Percentiles rank a stretch among this genome's conserved stretches.
phyloP scores from a whole-genome alignment of 2,888 invertebrate species.

The Eudasyphora cyanicolor region DNA sequence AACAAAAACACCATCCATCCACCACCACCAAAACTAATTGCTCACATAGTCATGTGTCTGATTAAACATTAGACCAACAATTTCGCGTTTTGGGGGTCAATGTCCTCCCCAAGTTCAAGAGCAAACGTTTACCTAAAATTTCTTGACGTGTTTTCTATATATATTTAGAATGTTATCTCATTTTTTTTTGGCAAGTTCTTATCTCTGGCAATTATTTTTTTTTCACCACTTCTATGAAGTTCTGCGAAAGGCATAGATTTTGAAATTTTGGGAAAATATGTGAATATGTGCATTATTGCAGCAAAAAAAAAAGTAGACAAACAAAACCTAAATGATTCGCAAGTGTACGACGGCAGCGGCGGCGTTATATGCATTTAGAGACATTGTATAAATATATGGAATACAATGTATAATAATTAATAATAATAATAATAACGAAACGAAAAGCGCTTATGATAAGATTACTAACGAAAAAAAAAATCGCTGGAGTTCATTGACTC shows the following conservation, averaged over 20 bases:
- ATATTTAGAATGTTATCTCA: slow-evolving; percentile 30
- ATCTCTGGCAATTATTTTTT: not conserved
- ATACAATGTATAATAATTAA: slow-evolving; percentile 43
- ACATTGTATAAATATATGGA: not conserved
- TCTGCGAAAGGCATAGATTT: not conserved
- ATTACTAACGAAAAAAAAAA: slow-evolving; percentile 48
- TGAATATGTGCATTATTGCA: not conserved
- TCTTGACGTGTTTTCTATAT: not conserved
- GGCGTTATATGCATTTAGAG: not conserved
- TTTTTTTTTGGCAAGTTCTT: not conserved
- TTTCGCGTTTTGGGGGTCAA: not conserved
- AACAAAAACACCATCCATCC: too few relatives aligned
- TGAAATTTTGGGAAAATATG: not conserved
- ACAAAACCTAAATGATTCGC: not conserved
- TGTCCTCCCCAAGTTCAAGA: not conserved
- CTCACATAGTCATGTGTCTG: not conserved
- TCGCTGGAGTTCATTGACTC: slow-evolving; percentile 49
- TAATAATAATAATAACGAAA: slow-evolving; percentile 43
- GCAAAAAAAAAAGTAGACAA: not conserved
- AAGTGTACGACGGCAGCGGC: not conserved
- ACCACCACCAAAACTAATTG: not conserved
- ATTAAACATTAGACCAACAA: not conserved
- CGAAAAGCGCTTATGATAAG: slow-evolving; percentile 59
- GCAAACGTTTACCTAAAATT: slow-evolving; percentile 1
- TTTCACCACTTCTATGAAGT: not conserved